These are phyloP conservation scores for Nematopogon swammerdamellus DNA, from an alignment of 2,888 invertebrate species.

Conservation along the genomic window DNA sequence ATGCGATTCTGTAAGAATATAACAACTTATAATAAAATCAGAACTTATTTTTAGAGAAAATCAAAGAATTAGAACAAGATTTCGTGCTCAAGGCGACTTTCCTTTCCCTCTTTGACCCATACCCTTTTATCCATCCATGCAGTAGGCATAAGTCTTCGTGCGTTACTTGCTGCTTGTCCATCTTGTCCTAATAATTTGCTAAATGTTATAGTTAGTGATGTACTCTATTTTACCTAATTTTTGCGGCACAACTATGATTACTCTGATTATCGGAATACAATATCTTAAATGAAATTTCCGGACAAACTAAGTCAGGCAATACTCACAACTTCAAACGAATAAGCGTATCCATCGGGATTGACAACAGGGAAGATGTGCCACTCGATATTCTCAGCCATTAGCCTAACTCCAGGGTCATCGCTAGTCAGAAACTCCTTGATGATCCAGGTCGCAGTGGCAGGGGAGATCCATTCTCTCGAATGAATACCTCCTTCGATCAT, in stretches of 20 bases:
- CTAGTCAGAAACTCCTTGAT: conserved; percentile 69
- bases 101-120: too few relatives aligned
- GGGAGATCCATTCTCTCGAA: conserved; percentile 71
- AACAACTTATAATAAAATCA: background rate
- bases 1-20: conserved; percentile 63
- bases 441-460: conserved; percentile 66
- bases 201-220: too few relatives aligned
- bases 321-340: conserved; percentile 60
- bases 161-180: too few relatives aligned
- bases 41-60: background rate
- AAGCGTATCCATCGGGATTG: conserved; percentile 75
- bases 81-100: too few relatives aligned
- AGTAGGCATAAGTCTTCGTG: too few relatives aligned
- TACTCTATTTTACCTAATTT: too few relatives aligned
- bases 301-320: too few relatives aligned
- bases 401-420: conserved; percentile 44
- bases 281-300: too few relatives aligned
- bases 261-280: too few relatives aligned
- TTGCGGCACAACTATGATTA: too few relatives aligned
- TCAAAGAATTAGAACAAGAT: background rate
- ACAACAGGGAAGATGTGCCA: conserved; percentile 73
- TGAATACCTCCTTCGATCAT: conserved; percentile 66
- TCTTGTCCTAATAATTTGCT: too few relatives aligned
- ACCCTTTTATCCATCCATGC: too few relatives aligned
- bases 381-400: conserved; percentile 62